phyloP scores from a whole-genome alignment of 2,888 invertebrate genomes.

The Orthonychiurus folsomi region DNA sequence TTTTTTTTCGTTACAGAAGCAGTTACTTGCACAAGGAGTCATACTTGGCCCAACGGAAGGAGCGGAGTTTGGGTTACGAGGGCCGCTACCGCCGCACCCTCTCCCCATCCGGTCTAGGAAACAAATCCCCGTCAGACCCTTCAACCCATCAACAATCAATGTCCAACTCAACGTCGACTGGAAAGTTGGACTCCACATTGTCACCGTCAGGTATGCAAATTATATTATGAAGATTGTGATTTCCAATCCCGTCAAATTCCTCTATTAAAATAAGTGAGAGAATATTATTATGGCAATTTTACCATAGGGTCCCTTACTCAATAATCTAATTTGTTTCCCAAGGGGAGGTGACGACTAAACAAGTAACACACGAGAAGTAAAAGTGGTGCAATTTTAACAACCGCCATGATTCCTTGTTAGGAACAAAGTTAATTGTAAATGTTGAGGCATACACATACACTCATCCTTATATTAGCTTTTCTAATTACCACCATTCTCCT shows the following conservation, averaged over 20 bases:
- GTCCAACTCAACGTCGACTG: conserved; percentile 27
- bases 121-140: conserved; percentile 24
- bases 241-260: too few species aligned
- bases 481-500: background rate
- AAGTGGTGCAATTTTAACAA: background rate
- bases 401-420: background rate
- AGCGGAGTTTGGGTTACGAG: conserved; percentile 59
- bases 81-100: conserved; percentile 66
- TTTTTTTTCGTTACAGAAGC: conserved; percentile 43
- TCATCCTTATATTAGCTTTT: background rate
- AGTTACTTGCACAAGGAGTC: conserved; percentile 71
- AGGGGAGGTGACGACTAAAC: background rate
- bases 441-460: too few species aligned
- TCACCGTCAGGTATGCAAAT: conserved; percentile 35
- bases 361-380: background rate
- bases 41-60: conserved; percentile 61
- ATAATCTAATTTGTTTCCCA: background rate
- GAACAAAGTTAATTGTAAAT: background rate
- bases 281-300: too few species aligned
- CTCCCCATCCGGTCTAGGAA: conserved; percentile 49
- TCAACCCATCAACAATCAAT: conserved; percentile 16
- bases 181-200: conserved; percentile 35
- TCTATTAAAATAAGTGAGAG: too few species aligned
- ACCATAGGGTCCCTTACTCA: background rate
- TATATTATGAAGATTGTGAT: background rate